phyloP scores from a whole-genome alignment of 2,888 invertebrate species.

The Osedax fenrisi region DNA sequence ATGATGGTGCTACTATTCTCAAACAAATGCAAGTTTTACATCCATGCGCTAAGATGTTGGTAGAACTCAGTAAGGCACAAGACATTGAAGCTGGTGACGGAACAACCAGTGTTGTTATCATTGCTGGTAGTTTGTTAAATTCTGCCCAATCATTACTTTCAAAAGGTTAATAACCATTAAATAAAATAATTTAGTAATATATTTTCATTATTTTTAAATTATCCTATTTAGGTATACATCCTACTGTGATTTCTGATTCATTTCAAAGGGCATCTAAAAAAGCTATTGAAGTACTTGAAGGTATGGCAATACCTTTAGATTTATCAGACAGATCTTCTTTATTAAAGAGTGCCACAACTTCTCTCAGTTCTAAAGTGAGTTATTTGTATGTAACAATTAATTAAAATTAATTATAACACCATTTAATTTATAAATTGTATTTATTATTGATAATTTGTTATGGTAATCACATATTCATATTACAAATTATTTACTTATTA shows the following conservation, averaged over 20 bases:
- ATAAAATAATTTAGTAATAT: background rate
- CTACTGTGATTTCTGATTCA: conserved; percentile 88
- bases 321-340: conserved; percentile 73
- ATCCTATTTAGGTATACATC: conserved; percentile 69
- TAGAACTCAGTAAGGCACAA: conserved; percentile 92
- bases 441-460: no score
- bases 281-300: conserved; percentile 64
- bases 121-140: conserved; percentile 87
- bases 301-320: conserved; percentile 71
- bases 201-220: background rate
- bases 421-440: no score
- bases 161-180: conserved; percentile 54
- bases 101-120: conserved; percentile 91
- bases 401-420: background rate
- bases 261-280: conserved; percentile 70
- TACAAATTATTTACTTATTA: conserved; percentile 42
- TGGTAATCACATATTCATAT: no score
- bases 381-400: background rate
- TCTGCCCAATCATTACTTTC: conserved; percentile 79
- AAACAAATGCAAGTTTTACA: conserved; percentile 97
- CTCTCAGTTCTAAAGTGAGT: conserved; percentile 78
- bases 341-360: conserved; percentile 87
- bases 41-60: conserved; percentile 97
- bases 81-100: conserved; percentile 99
- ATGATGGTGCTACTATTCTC: conserved; percentile 96